Conservation (phyloP, 2,888 invertebrate species). For the Leptinotarsa peninsularis region DNA sequence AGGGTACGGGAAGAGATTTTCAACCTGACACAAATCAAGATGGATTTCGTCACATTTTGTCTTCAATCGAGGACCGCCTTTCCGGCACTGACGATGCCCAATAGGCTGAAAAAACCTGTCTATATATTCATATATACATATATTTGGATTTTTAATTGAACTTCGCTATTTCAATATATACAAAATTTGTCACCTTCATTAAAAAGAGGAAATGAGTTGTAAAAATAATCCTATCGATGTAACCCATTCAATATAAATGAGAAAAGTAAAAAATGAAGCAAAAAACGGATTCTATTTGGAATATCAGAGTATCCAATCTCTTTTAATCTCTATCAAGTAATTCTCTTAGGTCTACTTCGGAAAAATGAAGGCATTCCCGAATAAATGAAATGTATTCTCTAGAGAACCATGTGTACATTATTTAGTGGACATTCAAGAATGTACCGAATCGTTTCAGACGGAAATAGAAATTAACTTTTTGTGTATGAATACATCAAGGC, state of each 20-base stretch:
- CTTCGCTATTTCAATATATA: no score
- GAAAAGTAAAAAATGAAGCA: constrained; percentile 56
- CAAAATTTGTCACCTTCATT: not conserved
- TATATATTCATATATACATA: no score
- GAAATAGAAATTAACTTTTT: constrained; percentile 45
- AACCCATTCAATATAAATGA: constrained; percentile 52
- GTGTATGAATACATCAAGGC: constrained; percentile 14
- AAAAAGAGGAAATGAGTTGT: not conserved
- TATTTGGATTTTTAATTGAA: no score
- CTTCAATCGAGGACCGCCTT: no score
- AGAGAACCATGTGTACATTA: constrained; percentile 62
- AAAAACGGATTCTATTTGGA: constrained; percentile 60
- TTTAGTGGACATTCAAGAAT: constrained; percentile 58
- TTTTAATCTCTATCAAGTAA: constrained; percentile 67
- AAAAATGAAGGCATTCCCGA: constrained; percentile 66
- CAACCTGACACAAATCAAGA: no score
- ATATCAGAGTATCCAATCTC: constrained; percentile 65
- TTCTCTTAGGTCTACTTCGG: constrained; percentile 66
- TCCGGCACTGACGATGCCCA: no score
- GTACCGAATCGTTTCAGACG: constrained; percentile 47
- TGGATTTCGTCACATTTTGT: no score
- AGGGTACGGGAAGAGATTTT: no score
- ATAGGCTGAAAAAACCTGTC: no score
- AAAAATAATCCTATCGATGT: constrained; percentile 38
- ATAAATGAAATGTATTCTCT: constrained; percentile 66